Conservation (phyloP, 2,113 vertebrate species). For the Bubo bubo region DNA sequence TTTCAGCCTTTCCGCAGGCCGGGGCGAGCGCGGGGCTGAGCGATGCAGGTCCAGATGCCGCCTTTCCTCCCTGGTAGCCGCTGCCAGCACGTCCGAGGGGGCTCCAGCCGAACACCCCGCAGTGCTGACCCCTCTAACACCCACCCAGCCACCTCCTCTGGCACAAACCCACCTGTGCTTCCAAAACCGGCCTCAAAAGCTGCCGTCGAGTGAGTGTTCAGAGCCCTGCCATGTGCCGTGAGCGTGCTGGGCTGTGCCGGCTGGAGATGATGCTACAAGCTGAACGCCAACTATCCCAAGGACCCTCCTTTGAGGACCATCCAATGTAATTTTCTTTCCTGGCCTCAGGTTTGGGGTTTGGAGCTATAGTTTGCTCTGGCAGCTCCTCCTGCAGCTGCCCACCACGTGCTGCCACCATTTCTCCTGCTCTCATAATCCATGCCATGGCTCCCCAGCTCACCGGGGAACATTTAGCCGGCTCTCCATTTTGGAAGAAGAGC, state of each 20-base stretch:
- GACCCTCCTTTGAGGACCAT: background rate
- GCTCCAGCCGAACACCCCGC: background rate
- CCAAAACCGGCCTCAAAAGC: background rate
- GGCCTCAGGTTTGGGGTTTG: background rate
- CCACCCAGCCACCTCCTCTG: background rate
- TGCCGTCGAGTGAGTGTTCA: fast-evolving
- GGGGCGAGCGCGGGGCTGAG: background rate
- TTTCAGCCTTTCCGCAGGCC: background rate
- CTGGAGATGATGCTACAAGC: background rate
- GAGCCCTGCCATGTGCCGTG: background rate
- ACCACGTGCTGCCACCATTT: background rate
- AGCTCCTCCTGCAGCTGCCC: background rate
- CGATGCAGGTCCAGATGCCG: fast-evolving
- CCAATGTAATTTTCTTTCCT: background rate
- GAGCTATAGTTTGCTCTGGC: background rate
- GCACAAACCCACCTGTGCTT: fast-evolving
- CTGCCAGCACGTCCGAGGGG: background rate
- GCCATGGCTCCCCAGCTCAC: background rate
- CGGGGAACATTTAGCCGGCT: background rate
- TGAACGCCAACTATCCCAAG: background rate
- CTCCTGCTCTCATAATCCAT: background rate
- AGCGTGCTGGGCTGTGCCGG: background rate
- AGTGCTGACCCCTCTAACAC: background rate
- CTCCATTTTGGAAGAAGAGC: background rate
- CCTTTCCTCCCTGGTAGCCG: background rate